Evolutionary conservation across 2,797 vertebrate species (phyloP).

Genomic region (Enoplosus armatus): DNA sequence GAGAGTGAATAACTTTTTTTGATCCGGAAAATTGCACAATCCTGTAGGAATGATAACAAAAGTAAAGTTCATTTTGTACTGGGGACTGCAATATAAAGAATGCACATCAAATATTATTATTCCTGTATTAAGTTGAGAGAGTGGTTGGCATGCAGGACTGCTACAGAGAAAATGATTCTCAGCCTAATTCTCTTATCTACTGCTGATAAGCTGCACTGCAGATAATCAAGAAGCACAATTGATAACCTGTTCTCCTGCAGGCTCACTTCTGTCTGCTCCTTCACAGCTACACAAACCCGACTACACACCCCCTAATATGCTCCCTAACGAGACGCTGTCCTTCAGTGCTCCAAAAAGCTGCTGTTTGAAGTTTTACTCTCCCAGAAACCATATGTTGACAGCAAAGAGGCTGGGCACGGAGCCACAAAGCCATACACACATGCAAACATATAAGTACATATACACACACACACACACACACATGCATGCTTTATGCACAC

Average conservation of each 20-base stretch:
- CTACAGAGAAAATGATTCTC: conserved; percentile 41
- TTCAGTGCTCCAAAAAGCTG: conserved; percentile 54
- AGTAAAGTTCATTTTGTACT: conserved; percentile 17
- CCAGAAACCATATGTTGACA: conserved; percentile 52
- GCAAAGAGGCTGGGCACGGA: conserved; percentile 33
- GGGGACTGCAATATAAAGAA: background rate
- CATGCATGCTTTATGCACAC: conserved; percentile 12
- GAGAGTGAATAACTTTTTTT: conserved; percentile 28
- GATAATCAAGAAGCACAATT: conserved; percentile 65
- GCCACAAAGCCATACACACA: conserved; percentile 26
- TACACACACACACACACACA: conserved; percentile 13
- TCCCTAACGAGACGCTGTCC: conserved; percentile 63
- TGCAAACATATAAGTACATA: conserved; percentile 13
- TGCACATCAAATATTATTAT: conserved; percentile 15
- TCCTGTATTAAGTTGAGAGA: conserved; percentile 4
- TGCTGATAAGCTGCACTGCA: conserved; percentile 64
- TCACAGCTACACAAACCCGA: conserved; percentile 36
- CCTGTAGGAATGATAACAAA: conserved; percentile 1
- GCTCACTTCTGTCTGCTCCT: conserved; percentile 35
- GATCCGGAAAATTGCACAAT: conserved; percentile 16
- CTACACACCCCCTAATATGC: conserved; percentile 50
- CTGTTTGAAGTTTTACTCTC: conserved; percentile 63
- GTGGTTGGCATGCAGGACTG: conserved; percentile 3
- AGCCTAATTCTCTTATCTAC: conserved; percentile 63
- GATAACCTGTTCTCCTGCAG: conserved; percentile 61